A percentile compares a stretch with the other conserved stretches of the same genome.
These are phyloP conservation scores for Alviniconcha marisindica DNA, from an alignment of 1,140 invertebrate species.

Conservation along the genomic window DNA sequence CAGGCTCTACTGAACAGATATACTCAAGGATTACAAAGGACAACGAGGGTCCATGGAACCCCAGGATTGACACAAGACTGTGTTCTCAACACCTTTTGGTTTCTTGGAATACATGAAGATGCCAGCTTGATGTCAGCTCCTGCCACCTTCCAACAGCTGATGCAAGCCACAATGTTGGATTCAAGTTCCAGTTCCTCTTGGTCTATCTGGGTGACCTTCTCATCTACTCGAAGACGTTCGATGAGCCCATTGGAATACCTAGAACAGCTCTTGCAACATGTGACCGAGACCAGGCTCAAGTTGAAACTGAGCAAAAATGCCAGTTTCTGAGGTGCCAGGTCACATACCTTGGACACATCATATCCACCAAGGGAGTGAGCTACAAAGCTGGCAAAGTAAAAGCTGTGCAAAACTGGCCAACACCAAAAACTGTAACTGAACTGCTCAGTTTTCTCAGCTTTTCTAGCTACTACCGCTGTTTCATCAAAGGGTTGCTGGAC, in stretches of 20 bases:
- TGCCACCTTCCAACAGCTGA: background rate
- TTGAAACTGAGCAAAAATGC: background rate
- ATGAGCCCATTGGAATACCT: background rate
- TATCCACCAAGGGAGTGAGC: background rate
- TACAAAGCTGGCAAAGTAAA: background rate
- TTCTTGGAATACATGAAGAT: slow-evolving; percentile 17
- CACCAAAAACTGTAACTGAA: background rate
- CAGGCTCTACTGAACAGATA: too few species aligned
- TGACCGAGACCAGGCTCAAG: background rate
- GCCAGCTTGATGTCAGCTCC: background rate
- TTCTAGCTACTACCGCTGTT: slow-evolving; percentile 58
- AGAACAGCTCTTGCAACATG: background rate
- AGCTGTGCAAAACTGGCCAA: background rate
- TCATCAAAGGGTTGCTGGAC: slow-evolving; percentile 59
- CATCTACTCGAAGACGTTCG: background rate
- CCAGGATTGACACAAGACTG: background rate
- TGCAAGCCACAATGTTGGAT: background rate
- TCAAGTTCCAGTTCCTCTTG: background rate
- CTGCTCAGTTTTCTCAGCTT: too few species aligned
- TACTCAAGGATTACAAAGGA: too few species aligned
- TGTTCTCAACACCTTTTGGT: background rate
- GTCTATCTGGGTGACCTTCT: slow-evolving; percentile 3
- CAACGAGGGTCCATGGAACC: background rate
- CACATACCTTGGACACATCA: background rate
- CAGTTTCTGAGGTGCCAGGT: background rate